Evolutionary conservation across 2,113 vertebrate genomes (phyloP), one percentile per base, ranked within the genome.

Genomic region (Larimichthys polyactis): DNA sequence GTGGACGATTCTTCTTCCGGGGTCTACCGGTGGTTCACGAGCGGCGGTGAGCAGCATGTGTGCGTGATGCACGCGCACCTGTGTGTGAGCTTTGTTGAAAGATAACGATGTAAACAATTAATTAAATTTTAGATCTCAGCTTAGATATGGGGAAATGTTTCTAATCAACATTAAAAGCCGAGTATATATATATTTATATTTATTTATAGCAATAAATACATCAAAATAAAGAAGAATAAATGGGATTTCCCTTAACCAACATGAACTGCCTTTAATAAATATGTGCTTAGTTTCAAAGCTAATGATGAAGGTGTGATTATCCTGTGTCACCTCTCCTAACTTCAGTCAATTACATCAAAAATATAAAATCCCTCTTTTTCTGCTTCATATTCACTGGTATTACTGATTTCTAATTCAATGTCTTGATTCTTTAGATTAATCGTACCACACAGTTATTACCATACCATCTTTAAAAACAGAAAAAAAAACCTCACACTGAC

Each of bases 1-100:
- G 88, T 91, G 84, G 70, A 81, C 57, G 27, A 75, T 75, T 88
- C 75, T 88, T 75, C 68, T 92, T 93, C 91, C 90, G 91, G 90
- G 83, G 79, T 91, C 36, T 70, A 62, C 62, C 82, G 71, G 81
- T 64, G 60, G 44, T 20, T 82, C n/a, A 24, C 32, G 49, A 72
- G 52, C 14, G 11, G 86, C 80, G 73, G 54, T 58, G 3, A n/a
- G 12, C 36, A 40, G 36, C 36, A 9, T 40, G 36, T 8, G 36
- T 40, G 36, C 9, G 36, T 40, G 36, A 9, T 40, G 36, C 36
- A 8, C 1, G 36, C 2, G 1, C 8, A 40, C 36, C 36, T 40
- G 7, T 40, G 36, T 40, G 0, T 40, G 44, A 44, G 44, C 44
- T 46, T 1, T 46, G 14, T 46, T 14, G 14, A 46, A 46, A 14